Base-by-base conservation (phyloP, 2,888 invertebrate species). In the Amphipyra tragopoginis region DNA sequence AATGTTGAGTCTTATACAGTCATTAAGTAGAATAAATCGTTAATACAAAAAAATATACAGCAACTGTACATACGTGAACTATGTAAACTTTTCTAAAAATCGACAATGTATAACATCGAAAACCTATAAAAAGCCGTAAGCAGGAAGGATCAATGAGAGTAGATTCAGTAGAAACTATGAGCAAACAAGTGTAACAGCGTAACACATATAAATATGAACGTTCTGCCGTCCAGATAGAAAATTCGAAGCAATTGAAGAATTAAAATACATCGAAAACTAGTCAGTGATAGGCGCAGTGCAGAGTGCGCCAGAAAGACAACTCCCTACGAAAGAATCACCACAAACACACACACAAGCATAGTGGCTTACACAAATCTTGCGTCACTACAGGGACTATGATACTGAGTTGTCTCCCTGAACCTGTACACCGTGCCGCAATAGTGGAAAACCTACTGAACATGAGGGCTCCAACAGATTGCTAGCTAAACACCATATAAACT, bases 81-180 rank as follows among this genome's bases (percentile, higher is more conserved):
- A 77, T 78, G 77, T 81, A 77, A 79, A 82, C 36, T 42, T 62
- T 57, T 81, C 70, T 65, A 83, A 83, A 82, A 79, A 49, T 65
- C 73, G 70, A 78, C 58, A 77, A 70, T 79, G 62, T 77, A 82
- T 70, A 79, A 65, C 67, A 75, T 71, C 74, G 62, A 80, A 77
- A 81, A 80, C 65, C 67, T 80, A 75, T 63, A 79, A 81, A 78
- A 76, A 79, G 78, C 80, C 48, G 61, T 61, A 79, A 81, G 77
- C 73, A 81, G 79, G 81, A 83, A 86, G 84, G 78, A 79, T 57
- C 65, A 62, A 65, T 70, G 74, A 84, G 77, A 85, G 85, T 81
- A 82, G 80, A 81, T 76, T 76, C 70, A 75, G 75, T 85, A 77
- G 59, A 82, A 79, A 77, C 64, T 81, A 78, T 81, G 73, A 79